Conservation (phyloP, 2,113 vertebrate genomes). For the Pristiophorus japonicus region DNA sequence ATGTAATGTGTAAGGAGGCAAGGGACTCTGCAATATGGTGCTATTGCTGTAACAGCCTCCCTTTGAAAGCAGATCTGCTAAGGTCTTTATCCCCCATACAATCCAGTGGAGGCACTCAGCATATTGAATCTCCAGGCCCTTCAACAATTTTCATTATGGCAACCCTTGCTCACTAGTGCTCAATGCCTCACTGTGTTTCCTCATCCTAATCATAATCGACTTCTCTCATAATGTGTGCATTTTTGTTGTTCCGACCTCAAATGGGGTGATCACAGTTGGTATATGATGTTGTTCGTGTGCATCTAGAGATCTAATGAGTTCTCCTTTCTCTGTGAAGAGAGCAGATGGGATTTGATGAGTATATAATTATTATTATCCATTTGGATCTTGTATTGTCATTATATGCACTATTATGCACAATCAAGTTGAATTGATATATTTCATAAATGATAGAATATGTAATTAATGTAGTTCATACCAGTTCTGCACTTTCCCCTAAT, state of each 20-base stretch:
- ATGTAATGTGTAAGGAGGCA: neutral
- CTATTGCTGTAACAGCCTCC: neutral
- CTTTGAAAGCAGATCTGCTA: neutral
- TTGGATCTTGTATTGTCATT: constrained; percentile 12
- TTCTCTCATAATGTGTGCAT: neutral
- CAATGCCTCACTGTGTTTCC: neutral
- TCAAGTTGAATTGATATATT: neutral
- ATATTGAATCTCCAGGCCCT: neutral
- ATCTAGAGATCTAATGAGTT: neutral
- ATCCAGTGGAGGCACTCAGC: neutral
- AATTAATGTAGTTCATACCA: neutral
- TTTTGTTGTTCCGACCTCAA: neutral
- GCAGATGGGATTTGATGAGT: constrained; percentile 13
- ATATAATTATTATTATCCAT: constrained; percentile 10
- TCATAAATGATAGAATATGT: neutral
- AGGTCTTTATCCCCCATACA: neutral
- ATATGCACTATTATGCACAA: neutral
- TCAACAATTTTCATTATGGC: neutral
- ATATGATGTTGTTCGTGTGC: neutral
- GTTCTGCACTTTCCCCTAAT: neutral
- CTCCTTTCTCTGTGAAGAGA: neutral
- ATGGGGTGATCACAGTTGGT: neutral
- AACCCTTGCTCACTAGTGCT: neutral
- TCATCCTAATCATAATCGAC: neutral
- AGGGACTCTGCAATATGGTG: neutral